Evolutionary conservation across 2,797 vertebrate genomes (phyloP).

Genomic region (Manis crassicaudata): DNA sequence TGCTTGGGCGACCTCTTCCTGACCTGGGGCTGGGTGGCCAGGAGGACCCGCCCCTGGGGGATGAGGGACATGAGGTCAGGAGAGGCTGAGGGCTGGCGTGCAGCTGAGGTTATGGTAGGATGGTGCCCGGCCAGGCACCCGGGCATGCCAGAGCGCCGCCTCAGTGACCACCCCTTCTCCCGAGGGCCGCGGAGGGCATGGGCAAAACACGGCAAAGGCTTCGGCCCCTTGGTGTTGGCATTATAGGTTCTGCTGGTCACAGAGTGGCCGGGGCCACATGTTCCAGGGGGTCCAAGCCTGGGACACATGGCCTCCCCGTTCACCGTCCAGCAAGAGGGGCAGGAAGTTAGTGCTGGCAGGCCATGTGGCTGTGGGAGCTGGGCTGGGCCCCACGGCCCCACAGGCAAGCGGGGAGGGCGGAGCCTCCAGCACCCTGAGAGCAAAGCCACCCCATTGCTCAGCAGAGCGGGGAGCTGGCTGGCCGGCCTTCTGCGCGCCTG

Average conservation of each 20-base stretch:
- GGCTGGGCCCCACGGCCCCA: too few relatives aligned
- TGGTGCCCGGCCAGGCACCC: background rate
- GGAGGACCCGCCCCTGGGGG: rapidly evolving
- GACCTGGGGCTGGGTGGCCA: rapidly evolving
- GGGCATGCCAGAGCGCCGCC: rapidly evolving
- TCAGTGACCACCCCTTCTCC: rapidly evolving
- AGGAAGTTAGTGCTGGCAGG: too few relatives aligned
- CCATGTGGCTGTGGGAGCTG: background rate
- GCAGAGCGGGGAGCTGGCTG: background rate
- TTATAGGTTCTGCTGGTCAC: background rate
- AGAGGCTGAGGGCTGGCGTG: rapidly evolving
- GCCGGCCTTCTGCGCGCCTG: rapidly evolving
- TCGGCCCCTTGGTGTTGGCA: rapidly evolving
- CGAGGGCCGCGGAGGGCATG: rapidly evolving
- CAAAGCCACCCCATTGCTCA: background rate
- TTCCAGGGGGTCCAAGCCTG: background rate
- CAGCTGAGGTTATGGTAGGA: background rate
- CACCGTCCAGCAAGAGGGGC: rapidly evolving
- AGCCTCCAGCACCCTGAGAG: rapidly evolving
- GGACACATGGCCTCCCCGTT: background rate
- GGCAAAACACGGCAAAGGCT: too few relatives aligned
- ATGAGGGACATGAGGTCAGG: rapidly evolving
- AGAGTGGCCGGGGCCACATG: background rate
- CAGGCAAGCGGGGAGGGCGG: background rate
- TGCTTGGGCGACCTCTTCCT: too few relatives aligned